These are phyloP conservation scores for Erythrocercus mccallii DNA, from an alignment of 2,113 vertebrate genomes.

Conservation along the genomic window DNA sequence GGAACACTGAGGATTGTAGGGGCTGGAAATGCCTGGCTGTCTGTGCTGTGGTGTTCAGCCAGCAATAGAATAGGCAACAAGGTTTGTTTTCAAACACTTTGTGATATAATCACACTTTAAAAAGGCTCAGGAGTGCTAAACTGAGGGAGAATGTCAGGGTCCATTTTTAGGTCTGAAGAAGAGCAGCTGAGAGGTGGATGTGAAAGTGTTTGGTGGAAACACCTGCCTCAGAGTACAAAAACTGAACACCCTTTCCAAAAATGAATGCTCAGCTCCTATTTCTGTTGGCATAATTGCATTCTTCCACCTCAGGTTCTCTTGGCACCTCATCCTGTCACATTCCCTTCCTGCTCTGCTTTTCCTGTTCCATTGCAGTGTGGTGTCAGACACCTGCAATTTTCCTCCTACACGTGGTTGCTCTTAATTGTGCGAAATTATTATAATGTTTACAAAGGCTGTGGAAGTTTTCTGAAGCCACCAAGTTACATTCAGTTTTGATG, in stretches of 20 bases:
- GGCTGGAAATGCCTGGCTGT: background rate
- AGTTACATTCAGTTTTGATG: background rate
- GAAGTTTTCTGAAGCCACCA: background rate
- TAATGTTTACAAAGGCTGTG: background rate
- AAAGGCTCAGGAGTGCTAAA: background rate
- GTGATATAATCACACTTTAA: background rate
- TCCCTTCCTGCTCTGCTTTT: background rate
- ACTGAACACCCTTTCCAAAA: background rate
- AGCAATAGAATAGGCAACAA: background rate
- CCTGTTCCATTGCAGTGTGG: rapidly evolving
- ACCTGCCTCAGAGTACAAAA: background rate
- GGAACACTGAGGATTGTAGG: background rate
- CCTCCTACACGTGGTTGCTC: rapidly evolving
- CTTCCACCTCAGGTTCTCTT: background rate
- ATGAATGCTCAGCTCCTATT: background rate
- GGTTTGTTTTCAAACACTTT: background rate
- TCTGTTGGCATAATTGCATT: background rate
- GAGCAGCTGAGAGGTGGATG: background rate
- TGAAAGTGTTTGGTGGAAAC: background rate
- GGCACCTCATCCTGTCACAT: background rate
- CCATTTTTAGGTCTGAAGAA: background rate
- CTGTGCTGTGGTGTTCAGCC: background rate
- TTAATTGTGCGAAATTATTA: background rate
- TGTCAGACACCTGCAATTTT: background rate
- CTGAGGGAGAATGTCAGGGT: background rate